Conservation (phyloP, 2,888 invertebrate genomes). For the Apamea anceps region DNA sequence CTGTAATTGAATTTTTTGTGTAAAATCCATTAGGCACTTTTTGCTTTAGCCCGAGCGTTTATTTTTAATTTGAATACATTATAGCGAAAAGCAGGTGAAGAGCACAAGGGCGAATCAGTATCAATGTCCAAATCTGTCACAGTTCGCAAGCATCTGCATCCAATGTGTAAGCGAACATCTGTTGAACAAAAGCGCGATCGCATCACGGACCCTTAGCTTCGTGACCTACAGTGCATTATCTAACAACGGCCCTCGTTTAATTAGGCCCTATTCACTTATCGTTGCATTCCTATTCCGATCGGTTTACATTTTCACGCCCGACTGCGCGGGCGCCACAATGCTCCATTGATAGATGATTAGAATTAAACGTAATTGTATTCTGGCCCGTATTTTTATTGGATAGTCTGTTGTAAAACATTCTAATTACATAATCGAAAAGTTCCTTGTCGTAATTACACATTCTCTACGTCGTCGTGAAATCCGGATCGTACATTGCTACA, state of each 20-base stretch:
- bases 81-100: slow-evolving; percentile 60
- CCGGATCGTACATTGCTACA: slow-evolving; percentile 53
- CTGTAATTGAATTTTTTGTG: slow-evolving; percentile 35
- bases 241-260: slow-evolving; percentile 83
- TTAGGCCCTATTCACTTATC: slow-evolving; percentile 88
- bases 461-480: slow-evolving; percentile 28
- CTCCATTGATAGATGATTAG: slow-evolving; percentile 78
- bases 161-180: slow-evolving; percentile 84
- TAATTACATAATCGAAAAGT: slow-evolving; percentile 43
- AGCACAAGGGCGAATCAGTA: slow-evolving; percentile 70
- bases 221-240: slow-evolving; percentile 81
- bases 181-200: slow-evolving; percentile 75
- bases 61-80: slow-evolving; percentile 57
- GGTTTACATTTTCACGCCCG: slow-evolving; percentile 82
- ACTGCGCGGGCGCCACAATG: slow-evolving; percentile 78
- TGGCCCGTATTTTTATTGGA: slow-evolving; percentile 48
- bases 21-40: slow-evolving; percentile 38
- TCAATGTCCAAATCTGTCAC: slow-evolving; percentile 75
- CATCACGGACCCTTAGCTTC: slow-evolving; percentile 76
- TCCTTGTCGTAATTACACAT: slow-evolving; percentile 37
- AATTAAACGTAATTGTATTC: slow-evolving; percentile 73
- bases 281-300: slow-evolving; percentile 83
- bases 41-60: slow-evolving; percentile 7
- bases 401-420: slow-evolving; percentile 51
- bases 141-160: slow-evolving; percentile 82